Conservation (phyloP, 2,113 vertebrate species). For the Coturnix japonica region DNA sequence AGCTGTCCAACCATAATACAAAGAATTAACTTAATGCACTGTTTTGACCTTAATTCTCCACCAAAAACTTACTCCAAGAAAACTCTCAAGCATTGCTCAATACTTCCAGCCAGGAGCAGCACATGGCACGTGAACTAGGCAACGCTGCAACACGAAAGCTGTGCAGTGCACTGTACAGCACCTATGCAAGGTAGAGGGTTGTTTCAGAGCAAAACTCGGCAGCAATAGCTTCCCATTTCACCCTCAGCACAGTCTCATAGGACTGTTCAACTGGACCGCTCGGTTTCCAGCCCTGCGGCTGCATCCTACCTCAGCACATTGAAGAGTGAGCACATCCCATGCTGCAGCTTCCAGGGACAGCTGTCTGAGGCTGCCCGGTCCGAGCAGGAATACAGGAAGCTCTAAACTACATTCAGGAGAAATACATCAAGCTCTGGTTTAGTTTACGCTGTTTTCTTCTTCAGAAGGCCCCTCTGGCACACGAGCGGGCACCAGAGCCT, state of each 20-base stretch:
- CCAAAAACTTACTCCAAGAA: background rate
- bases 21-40: background rate
- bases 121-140: rapidly evolving
- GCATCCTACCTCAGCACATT: background rate
- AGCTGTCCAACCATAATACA: background rate
- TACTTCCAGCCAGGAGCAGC: background rate
- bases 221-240: background rate
- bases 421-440: background rate
- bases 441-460: background rate
- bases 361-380: background rate
- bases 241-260: background rate
- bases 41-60: background rate
- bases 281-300: background rate
- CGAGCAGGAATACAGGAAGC: rapidly evolving
- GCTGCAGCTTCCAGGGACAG: background rate
- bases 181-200: rapidly evolving
- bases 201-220: background rate
- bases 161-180: rapidly evolving
- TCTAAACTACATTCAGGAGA: background rate
- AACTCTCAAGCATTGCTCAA: background rate
- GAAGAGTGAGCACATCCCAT: background rate
- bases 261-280: background rate
- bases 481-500: rapidly evolving
- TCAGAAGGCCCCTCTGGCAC: background rate
- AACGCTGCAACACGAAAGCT: rapidly evolving